Conservation (phyloP, 2,888 invertebrate genomes). For the Acholoe squamosa region DNA sequence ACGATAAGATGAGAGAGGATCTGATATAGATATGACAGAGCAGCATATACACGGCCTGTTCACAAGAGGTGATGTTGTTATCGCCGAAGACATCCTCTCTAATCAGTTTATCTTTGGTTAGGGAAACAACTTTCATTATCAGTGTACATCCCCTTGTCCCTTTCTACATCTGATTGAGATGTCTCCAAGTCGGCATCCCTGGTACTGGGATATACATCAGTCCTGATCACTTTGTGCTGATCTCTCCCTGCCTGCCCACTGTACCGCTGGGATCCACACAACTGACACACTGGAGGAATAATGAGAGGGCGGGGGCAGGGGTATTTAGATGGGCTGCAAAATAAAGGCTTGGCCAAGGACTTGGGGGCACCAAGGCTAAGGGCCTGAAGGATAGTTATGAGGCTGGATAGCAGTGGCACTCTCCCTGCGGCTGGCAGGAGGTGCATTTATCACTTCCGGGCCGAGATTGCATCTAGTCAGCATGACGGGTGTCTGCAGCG, state of each 20-base stretch:
- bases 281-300: slow-evolving; percentile 9
- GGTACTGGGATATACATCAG: background rate
- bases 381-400: background rate
- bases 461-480: slow-evolving; percentile 4
- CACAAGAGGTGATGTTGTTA: too few relatives aligned
- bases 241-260: background rate
- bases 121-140: too few relatives aligned
- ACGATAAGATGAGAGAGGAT: too few relatives aligned
- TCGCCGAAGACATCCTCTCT: too few relatives aligned
- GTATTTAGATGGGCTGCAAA: slow-evolving; percentile 12
- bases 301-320: background rate
- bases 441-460: background rate
- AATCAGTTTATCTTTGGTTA: too few relatives aligned
- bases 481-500: background rate
- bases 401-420: background rate
- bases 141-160: too few relatives aligned
- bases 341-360: background rate
- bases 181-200: too few relatives aligned
- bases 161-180: too few relatives aligned
- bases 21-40: too few relatives aligned
- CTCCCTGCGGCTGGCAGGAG: background rate
- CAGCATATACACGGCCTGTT: too few relatives aligned
- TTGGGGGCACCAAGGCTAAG: slow-evolving; percentile 1
- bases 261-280: background rate
- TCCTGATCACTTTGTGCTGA: background rate